Conservation (phyloP, 2,888 invertebrate genomes). For the Herminia tarsipennalis region DNA sequence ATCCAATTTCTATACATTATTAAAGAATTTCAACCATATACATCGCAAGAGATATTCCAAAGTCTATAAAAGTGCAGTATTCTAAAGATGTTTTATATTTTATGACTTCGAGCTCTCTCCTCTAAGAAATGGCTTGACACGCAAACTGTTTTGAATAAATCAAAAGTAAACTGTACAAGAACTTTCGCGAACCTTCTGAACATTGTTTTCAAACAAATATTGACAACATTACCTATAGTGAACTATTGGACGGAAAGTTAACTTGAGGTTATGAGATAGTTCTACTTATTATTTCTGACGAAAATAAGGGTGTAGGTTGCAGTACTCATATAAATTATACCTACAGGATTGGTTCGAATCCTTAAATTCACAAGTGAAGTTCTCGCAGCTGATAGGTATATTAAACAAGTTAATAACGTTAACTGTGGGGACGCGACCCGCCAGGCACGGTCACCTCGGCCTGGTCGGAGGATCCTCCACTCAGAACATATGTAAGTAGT, state of each 20-base stretch:
- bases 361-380: too few relatives aligned
- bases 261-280: too few relatives aligned
- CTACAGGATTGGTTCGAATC: too few relatives aligned
- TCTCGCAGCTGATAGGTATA: too few relatives aligned
- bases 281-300: too few relatives aligned
- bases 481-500: too few relatives aligned
- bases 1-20: background rate
- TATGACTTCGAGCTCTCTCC: conserved; percentile 25
- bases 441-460: too few relatives aligned
- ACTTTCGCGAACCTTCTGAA: conserved; percentile 6
- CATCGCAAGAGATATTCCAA: background rate
- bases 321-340: too few relatives aligned
- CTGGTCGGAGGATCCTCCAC: too few relatives aligned
- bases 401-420: too few relatives aligned
- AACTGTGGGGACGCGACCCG: too few relatives aligned
- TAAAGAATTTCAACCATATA: conserved; percentile 3
- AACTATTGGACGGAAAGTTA: background rate
- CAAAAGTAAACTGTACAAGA: conserved; percentile 12
- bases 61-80: conserved; percentile 9
- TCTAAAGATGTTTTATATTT: conserved; percentile 29
- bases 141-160: conserved; percentile 32
- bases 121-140: conserved; percentile 26
- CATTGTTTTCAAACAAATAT: conserved; percentile 10
- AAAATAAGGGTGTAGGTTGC: too few relatives aligned
- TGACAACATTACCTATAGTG: background rate